Evolutionary conservation across 2,888 invertebrate genomes (phyloP), one percentile per base, ranked within the genome.

Genomic region (Cephus rjabovi): DNA sequence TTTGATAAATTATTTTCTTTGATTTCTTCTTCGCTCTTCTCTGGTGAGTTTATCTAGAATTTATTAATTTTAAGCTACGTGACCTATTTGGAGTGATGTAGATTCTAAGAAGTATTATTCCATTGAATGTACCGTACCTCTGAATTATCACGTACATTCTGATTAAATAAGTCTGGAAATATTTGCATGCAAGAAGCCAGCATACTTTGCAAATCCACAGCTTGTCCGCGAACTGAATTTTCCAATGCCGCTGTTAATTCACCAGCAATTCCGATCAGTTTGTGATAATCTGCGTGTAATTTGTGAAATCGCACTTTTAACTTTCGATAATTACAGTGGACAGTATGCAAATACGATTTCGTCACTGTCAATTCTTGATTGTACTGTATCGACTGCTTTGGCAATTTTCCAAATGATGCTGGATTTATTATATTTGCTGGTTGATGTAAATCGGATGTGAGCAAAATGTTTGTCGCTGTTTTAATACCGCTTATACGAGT

Each of bases 211-310:
- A 93, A 84, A 84, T 92, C 91, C 4, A 94, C 93, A 69, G 92
- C 87, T 84, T 93, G 90, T 37, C 94, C 94, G 86, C 92, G 91
- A 2, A 93, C 93, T 4, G 94, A 93, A 81, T 92, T 91, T 87
- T 95, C 94, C 75, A 95, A 87, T 12, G 94, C 93, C 79, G 92
- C 92, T 1, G 94, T 94, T 77, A 95, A 89, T 86, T 94, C 93
- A 68, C 93, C 93, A 3, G 95, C 93, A n/a, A 95, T 91, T 85
- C 92, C 91, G 80, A 92, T 91, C 76, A 93, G 82, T 82, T 91
- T 92, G 79, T 92, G 90, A 83, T 92, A 92, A 82, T 92, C 92
- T n/a, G 89, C 85, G 80, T 92, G 92, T 12, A 92, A 83, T 77
- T 91, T 88, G 78, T 90, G 89, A 84, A 92, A 91, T 76, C 89